A percentile compares a stretch with the other conserved stretches of the same genome.
phyloP scores from a whole-genome alignment of 2,797 vertebrate genomes.

The Sebastolobus alascanus region DNA sequence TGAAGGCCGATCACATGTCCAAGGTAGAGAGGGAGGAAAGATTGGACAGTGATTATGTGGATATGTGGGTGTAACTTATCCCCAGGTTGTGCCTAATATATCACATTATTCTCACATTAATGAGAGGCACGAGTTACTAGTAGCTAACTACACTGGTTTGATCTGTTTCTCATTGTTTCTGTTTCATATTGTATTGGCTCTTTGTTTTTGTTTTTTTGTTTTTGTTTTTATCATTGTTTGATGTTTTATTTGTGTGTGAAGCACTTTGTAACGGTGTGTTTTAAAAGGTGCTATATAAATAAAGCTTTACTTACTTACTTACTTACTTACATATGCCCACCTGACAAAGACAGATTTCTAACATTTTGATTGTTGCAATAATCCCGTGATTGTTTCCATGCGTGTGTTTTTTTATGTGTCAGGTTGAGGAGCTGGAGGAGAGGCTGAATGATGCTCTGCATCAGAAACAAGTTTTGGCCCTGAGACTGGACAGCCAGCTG shows the following conservation, averaged over 20 bases:
- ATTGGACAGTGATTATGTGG: neutral
- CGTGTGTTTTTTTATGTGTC: neutral
- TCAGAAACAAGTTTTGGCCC: slow-evolving; percentile 92
- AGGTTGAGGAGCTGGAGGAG: slow-evolving; percentile 96
- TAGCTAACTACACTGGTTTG: neutral
- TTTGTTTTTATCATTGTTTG: too few species aligned
- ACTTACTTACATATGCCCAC: neutral
- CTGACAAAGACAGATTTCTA: neutral
- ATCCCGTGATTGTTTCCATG: neutral
- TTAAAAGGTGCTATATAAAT: too few species aligned
- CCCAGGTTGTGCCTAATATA: neutral
- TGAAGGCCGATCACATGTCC: slow-evolving; percentile 95
- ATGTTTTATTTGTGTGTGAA: too few species aligned
- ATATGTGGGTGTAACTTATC: neutral
- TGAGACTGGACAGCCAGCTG: slow-evolving; percentile 93
- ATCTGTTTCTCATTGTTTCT: too few species aligned
- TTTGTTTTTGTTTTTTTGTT: too few species aligned
- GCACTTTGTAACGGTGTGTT: too few species aligned
- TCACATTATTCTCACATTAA: neutral
- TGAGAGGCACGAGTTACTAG: neutral
- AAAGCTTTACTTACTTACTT: too few species aligned
- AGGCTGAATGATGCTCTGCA: slow-evolving; percentile 94
- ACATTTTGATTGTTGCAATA: neutral
- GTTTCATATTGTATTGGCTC: too few species aligned
- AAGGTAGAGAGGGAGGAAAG: slow-evolving; percentile 83